These are phyloP conservation scores for Scaptomyza polygonia DNA, from an alignment of 2,888 invertebrate genomes.

Conservation along the genomic window DNA sequence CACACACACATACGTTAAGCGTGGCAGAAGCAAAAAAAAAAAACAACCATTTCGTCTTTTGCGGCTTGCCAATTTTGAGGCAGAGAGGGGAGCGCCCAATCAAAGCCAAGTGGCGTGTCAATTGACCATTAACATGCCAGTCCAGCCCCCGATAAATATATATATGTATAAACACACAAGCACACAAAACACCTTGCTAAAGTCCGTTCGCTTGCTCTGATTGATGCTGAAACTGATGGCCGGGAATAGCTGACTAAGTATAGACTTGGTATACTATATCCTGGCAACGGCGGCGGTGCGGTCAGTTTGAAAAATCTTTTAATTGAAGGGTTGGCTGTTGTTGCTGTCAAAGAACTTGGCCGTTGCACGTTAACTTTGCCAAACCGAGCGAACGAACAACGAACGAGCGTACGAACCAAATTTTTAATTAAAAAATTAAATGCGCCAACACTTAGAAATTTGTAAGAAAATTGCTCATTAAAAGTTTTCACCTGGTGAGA, in stretches of 20 bases:
- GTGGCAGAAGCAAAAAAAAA: conserved; percentile 29
- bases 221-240: conserved; percentile 52
- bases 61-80: conserved; percentile 4
- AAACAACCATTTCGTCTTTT: conserved; percentile 38
- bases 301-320: conserved; percentile 46
- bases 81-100: conserved; percentile 37
- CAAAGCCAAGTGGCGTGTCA: conserved; percentile 79
- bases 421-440: conserved; percentile 78
- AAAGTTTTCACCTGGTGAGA: conserved; percentile 76
- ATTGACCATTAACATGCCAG: conserved; percentile 76
- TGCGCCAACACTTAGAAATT: conserved; percentile 77
- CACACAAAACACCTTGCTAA: conserved; percentile 17
- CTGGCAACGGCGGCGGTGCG: conserved; percentile 16
- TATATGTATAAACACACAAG: conserved; percentile 40
- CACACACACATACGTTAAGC: conserved; percentile 41
- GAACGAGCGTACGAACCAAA: conserved; percentile 11
- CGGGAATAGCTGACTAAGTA: conserved; percentile 20
- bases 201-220: conserved; percentile 31
- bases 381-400: conserved; percentile 3
- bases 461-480: conserved; percentile 79
- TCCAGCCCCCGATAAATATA: conserved; percentile 65
- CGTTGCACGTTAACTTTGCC: conserved; percentile 6
- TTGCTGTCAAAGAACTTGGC: conserved; percentile 8
- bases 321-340: conserved; percentile 24
- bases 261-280: conserved; percentile 5